These are phyloP conservation scores for Phyllotreta cruciferae DNA, from an alignment of 2,888 invertebrate species.

Conservation along the genomic window DNA sequence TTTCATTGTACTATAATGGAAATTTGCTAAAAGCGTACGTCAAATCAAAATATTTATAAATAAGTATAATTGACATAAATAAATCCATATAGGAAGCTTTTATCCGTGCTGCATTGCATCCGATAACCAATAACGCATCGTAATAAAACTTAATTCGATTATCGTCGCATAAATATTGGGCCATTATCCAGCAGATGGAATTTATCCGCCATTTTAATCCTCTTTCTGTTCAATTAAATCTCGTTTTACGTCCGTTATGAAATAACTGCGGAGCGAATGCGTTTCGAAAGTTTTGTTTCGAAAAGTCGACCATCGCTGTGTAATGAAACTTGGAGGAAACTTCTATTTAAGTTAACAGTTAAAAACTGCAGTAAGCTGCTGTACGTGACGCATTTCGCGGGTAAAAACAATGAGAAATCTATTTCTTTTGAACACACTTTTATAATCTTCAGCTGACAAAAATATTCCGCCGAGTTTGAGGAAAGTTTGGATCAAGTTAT, in stretches of 20 bases:
- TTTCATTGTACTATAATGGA: too few species aligned
- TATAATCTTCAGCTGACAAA: conserved; percentile 16
- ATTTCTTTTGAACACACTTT: conserved; percentile 13
- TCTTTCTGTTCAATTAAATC: conserved; percentile 5
- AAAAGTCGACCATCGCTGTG: conserved; percentile 3
- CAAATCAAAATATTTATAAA: too few species aligned
- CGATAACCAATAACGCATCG: too few species aligned
- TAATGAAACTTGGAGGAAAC: conserved; percentile 10
- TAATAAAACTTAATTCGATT: neutral
- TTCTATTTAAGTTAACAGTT: conserved; percentile 17
- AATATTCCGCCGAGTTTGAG: neutral
- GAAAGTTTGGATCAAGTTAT: conserved; percentile 15
- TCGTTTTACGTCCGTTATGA: conserved; percentile 3
- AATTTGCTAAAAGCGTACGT: too few species aligned
- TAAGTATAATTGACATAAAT: too few species aligned
- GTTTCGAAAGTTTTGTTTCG: conserved; percentile 1
- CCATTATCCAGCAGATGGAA: neutral
- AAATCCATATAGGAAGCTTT: too few species aligned
- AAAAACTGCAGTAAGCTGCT: conserved; percentile 13
- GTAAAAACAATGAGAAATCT: conserved; percentile 18
- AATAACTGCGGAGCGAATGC: conserved; percentile 2
- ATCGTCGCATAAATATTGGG: conserved; percentile 2
- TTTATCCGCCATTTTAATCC: conserved; percentile 2
- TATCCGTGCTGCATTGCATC: too few species aligned
- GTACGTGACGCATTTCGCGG: conserved; percentile 13